These are phyloP conservation scores for Hydrochoerus hydrochaeris DNA, from an alignment of 2,113 vertebrate species.

Conservation along the genomic window DNA sequence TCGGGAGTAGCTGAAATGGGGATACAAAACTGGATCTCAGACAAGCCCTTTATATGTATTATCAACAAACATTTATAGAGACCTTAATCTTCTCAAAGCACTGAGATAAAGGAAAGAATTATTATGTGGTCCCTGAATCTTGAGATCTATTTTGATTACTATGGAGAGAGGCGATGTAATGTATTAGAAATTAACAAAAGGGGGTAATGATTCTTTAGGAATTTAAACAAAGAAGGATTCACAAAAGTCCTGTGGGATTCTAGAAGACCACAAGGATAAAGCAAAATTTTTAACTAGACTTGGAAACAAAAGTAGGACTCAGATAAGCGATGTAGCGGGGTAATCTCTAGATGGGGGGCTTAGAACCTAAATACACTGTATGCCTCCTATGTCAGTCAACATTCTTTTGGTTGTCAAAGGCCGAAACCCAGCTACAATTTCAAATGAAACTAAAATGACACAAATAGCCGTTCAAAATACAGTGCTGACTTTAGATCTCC, in stretches of 20 bases:
- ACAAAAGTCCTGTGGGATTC: background rate
- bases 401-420: background rate
- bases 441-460: background rate
- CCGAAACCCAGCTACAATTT: background rate
- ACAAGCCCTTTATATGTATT: background rate
- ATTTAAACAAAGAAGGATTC: background rate
- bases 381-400: background rate
- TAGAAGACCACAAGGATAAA: background rate
- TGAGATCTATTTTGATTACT: background rate
- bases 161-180: background rate
- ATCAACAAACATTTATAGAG: background rate
- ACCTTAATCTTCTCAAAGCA: background rate
- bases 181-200: background rate
- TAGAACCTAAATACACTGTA: background rate
- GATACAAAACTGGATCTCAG: background rate
- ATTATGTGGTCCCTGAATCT: background rate
- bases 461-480: background rate
- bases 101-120: background rate
- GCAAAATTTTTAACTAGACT: background rate
- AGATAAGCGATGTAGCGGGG: background rate
- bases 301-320: background rate
- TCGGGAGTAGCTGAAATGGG: background rate
- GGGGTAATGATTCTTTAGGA: background rate
- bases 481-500: background rate
- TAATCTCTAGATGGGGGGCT: background rate